Evolutionary conservation across 2,888 invertebrate species (phyloP).

Genomic region (Sepioteuthis lessoniana): DNA sequence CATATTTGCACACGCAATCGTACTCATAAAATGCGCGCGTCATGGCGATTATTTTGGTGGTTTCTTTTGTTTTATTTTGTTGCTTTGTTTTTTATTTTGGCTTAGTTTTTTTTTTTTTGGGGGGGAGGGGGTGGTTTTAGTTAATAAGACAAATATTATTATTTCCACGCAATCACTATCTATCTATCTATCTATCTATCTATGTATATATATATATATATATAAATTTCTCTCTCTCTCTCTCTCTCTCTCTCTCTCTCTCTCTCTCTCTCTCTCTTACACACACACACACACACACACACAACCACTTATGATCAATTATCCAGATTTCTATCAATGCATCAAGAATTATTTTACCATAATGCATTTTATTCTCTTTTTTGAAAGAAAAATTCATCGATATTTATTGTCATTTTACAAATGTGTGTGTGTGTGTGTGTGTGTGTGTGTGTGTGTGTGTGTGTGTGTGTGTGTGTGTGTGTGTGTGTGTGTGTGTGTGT

Average conservation of each 20-base stretch:
- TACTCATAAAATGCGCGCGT: not conserved
- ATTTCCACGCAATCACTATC: not conserved
- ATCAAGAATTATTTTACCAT: too few relatives aligned
- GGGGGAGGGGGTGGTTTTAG: too few relatives aligned
- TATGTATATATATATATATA: too few relatives aligned
- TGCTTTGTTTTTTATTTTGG: too few relatives aligned
- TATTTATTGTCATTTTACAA: not conserved
- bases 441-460: not conserved
- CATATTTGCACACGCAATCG: not conserved
- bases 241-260: conserved; percentile 24
- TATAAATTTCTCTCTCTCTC: conserved; percentile 41
- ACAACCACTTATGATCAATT: not conserved
- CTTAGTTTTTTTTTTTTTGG: too few relatives aligned
- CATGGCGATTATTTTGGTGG: too few relatives aligned
- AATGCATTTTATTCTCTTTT: too few relatives aligned
- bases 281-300: not conserved
- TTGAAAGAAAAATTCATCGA: too few relatives aligned
- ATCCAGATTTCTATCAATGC: too few relatives aligned
- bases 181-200: not conserved
- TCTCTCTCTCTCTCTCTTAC: not conserved
- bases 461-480: not conserved
- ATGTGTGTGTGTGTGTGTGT: not conserved
- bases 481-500: not conserved
- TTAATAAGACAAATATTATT: not conserved
- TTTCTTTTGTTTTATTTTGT: too few relatives aligned